A percentile compares a stretch with the other conserved stretches of the same genome.
These are phyloP conservation scores for Zosterops pallidus DNA, from an alignment of 2,113 vertebrate species.

Conservation along the genomic window DNA sequence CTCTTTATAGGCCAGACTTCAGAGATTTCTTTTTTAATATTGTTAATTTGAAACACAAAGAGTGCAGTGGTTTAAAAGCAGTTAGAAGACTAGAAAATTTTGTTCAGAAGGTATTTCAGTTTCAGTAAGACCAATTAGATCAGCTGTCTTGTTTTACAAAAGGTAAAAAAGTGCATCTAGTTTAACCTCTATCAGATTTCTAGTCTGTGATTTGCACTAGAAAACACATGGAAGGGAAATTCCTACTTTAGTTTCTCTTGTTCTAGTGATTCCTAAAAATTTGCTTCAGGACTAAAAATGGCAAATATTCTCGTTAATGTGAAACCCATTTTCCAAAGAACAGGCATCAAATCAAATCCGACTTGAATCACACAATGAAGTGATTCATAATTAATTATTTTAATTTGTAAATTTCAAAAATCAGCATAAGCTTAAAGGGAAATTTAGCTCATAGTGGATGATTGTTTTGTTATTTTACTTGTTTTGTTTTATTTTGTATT, in stretches of 20 bases:
- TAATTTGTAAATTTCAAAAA: background rate
- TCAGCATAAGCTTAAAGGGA: background rate
- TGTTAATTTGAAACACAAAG: background rate
- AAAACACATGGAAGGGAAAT: background rate
- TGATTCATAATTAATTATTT: background rate
- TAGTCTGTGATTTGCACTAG: background rate
- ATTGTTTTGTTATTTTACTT: background rate
- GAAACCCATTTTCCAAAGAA: background rate
- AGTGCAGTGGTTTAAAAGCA: background rate
- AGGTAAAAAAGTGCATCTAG: accelerated
- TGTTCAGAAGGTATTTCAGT: background rate
- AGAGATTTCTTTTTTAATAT: background rate
- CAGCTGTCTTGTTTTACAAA: background rate
- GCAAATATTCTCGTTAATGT: background rate
- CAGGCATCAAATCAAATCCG: background rate
- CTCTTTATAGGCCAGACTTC: background rate
- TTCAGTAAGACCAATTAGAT: background rate
- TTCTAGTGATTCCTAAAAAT: background rate
- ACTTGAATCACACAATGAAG: background rate
- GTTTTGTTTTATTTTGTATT: background rate
- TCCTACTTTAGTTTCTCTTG: background rate
- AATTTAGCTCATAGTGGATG: background rate
- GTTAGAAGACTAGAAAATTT: background rate
- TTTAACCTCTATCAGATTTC: background rate
- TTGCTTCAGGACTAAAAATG: background rate